Conservation (phyloP, 1,140 invertebrate species). For the Bombus picipes region DNA sequence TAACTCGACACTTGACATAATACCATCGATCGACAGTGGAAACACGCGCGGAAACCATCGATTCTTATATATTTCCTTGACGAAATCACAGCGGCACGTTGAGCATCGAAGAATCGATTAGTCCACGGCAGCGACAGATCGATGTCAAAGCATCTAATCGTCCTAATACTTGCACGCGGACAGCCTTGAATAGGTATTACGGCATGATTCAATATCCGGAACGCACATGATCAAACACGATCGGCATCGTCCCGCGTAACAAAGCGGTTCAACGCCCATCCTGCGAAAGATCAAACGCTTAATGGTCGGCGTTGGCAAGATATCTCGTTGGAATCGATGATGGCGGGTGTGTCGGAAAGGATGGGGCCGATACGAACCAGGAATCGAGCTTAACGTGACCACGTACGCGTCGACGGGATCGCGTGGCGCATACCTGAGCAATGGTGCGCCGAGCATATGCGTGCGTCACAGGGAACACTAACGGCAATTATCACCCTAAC, state of each 20-base stretch:
- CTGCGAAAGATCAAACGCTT: slow-evolving; percentile 17
- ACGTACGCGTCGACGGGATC: slow-evolving; percentile 5
- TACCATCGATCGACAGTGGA: too few species aligned
- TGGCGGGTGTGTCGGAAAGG: background rate
- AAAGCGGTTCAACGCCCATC: slow-evolving; percentile 2
- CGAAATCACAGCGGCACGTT: too few species aligned
- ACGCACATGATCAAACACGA: background rate
- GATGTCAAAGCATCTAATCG: too few species aligned
- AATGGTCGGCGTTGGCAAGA: too few species aligned
- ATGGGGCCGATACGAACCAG: background rate
- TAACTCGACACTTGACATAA: too few species aligned
- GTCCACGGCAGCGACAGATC: too few species aligned
- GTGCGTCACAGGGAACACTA: slow-evolving; percentile 70
- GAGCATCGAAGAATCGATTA: too few species aligned
- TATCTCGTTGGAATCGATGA: slow-evolving; percentile 20
- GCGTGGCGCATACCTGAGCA: slow-evolving; percentile 25
- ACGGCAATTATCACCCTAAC: slow-evolving; percentile 78
- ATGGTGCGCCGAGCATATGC: slow-evolving; percentile 51
- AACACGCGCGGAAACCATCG: too few species aligned
- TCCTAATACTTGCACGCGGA: too few species aligned
- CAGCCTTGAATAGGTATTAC: too few species aligned
- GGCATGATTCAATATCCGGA: background rate
- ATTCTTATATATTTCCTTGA: too few species aligned
- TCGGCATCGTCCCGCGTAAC: background rate
- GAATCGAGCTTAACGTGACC: slow-evolving; percentile 4